Percentiles rank a stretch among this genome's conserved stretches.
phyloP scores from a whole-genome alignment of 2,113 vertebrate genomes.

The Sinocyclocheilus grahami region DNA sequence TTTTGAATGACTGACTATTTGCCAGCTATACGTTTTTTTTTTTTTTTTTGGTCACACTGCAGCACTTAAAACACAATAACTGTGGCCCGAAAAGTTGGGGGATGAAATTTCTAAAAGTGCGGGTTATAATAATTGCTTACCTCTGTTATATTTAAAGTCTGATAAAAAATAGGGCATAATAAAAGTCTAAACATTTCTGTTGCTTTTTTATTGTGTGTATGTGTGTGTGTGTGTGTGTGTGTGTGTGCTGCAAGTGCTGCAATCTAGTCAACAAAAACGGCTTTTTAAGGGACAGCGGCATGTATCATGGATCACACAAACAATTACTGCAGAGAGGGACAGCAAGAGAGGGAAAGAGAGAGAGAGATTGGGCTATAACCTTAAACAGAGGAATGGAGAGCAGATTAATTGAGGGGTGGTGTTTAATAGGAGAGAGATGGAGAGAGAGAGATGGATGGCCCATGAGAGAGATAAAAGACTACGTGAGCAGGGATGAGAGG shows the following conservation, averaged over 20 bases:
- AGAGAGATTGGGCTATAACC: slow-evolving; percentile 35
- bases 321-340: slow-evolving; percentile 50
- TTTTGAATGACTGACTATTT: too few species aligned
- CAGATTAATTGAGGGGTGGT: slow-evolving; percentile 23
- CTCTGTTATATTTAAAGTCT: not conserved
- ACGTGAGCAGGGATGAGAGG: slow-evolving; percentile 64
- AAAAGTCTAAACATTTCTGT: slow-evolving; percentile 51
- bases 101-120: not conserved
- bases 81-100: not conserved
- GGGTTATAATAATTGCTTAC: not conserved
- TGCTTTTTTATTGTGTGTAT: slow-evolving; percentile 8
- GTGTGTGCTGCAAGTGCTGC: not conserved
- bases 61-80: not conserved
- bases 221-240: not conserved
- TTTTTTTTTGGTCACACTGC: too few species aligned
- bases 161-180: slow-evolving; percentile 43
- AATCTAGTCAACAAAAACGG: slow-evolving; percentile 6
- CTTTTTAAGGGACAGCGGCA: slow-evolving; percentile 52
- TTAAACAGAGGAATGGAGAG: slow-evolving; percentile 38
- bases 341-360: not conserved
- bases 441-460: slow-evolving; percentile 52
- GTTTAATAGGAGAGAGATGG: slow-evolving; percentile 50
- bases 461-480: slow-evolving; percentile 48
- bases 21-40: too few species aligned
- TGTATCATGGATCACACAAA: slow-evolving; percentile 58